Conservation (phyloP, 1,140 invertebrate genomes). For the Zaprionus davidi region DNA sequence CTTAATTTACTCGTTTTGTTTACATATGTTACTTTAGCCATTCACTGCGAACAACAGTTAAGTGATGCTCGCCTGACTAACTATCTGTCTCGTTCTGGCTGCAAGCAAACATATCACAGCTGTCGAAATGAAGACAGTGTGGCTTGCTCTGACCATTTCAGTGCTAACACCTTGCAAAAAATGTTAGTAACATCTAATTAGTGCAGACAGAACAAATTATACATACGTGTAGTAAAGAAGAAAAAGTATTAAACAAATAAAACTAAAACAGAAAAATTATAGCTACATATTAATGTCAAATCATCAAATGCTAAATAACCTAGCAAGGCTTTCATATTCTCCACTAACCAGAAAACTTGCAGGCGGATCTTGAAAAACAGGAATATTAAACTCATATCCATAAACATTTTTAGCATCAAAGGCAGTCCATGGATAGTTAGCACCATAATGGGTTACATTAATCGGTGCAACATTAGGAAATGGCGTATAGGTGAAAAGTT, state of each 20-base stretch:
- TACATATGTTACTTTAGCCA: neutral
- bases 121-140: neutral
- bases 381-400: slow-evolving; percentile 45
- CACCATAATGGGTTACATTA: slow-evolving; percentile 36
- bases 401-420: slow-evolving; percentile 16
- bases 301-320: neutral
- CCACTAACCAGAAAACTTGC: slow-evolving; percentile 45
- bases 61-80: neutral
- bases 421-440: slow-evolving; percentile 15
- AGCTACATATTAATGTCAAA: no score
- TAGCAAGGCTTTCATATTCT: neutral
- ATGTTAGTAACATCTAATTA: neutral
- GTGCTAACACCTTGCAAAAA: neutral
- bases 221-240: neutral
- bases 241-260: no score
- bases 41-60: neutral
- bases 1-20: neutral
- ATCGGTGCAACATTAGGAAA: slow-evolving; percentile 39
- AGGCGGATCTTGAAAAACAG: slow-evolving; percentile 52
- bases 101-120: neutral
- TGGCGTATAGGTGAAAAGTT: slow-evolving; percentile 51
- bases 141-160: neutral
- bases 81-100: neutral
- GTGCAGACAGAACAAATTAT: neutral
- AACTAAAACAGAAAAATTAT: no score